Base-by-base conservation (phyloP, 1,140 invertebrate species). In the Drosophila bipectinata region DNA sequence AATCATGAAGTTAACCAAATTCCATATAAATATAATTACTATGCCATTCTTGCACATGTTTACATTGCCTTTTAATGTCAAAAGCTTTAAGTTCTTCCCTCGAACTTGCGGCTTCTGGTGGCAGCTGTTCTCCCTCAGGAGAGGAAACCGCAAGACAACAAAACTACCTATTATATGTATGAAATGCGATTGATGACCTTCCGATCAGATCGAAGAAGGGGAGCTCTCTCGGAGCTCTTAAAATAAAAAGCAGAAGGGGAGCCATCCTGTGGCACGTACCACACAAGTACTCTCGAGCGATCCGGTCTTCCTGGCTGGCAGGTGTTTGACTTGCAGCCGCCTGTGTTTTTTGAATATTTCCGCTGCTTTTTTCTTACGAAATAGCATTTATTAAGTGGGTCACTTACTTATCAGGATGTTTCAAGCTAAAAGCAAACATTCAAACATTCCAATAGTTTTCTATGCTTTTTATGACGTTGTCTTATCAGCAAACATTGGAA, bases 321-420 rank as follows among this genome's bases (percentile, higher is more conserved):
- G 82, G 82, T 85, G 82, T 59, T 85, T 87, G 75, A 85, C 82
- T 84, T 81, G 74, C 78, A 61, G 57, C 55, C 62, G 57, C 55
- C 62, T 61, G 60, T n/a, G 5, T 28, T 28, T 57, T 80, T 37
- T 14, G 14, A 8, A 59, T 72, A 63, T 53, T 66, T 44, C 63
- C 58, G 54, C 39, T 61, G 60, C 60, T 44, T 18, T 32, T 54
- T 47, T 47, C 55, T 37, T 37, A 37, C 34, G 12, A 37, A 67
- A 52, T 26, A 18, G 24, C 34, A 62, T 12, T 58, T 68, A 48
- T 55, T 71, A 88, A 75, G 61, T 85, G 68, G 81, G 81, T 85
- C 83, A 85, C 48, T 26, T 44, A 82, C 81, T 85, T 85, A 85
- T 85, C 81, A 54, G 41, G 4, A 12, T 10, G 26, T 30, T 69